Percentiles rank a stretch among this genome's conserved stretches.
These are phyloP conservation scores for Drosophila pallidifrons DNA, from an alignment of 1,140 invertebrate species.

Conservation along the genomic window DNA sequence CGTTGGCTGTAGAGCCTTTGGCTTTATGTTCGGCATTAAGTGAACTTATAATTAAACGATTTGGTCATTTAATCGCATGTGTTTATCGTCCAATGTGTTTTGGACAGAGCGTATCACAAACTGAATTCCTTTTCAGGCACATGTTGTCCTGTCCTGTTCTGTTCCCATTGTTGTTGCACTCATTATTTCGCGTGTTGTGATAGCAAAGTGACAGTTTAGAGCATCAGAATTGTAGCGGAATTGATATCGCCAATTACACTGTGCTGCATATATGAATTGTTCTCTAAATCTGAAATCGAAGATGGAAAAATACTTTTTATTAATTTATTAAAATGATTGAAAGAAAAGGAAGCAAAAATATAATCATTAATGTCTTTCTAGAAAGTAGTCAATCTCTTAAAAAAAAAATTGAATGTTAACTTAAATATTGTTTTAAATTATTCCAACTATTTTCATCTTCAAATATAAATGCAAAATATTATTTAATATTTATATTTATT, in stretches of 20 bases:
- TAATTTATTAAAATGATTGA: no score
- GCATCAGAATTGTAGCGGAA: constrained; percentile 2
- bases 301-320: background rate
- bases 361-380: no score
- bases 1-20: constrained; percentile 59
- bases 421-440: no score
- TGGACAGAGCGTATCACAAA: constrained; percentile 24
- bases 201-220: constrained; percentile 19
- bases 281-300: background rate
- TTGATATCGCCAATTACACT: constrained; percentile 17
- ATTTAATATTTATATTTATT: no score
- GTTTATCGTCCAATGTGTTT: constrained; percentile 62
- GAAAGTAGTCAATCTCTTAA: no score
- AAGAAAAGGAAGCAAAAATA: no score
- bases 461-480: no score
- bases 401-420: no score
- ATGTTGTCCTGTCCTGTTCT: constrained; percentile 30
- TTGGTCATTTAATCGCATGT: constrained; percentile 75
- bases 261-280: background rate
- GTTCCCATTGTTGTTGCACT: constrained; percentile 27
- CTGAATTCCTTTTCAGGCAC: constrained; percentile 47
- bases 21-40: constrained; percentile 72
- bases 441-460: no score
- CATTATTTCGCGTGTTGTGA: background rate
- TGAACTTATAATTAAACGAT: constrained; percentile 83